Base-by-base conservation (phyloP, 2,888 invertebrate genomes). In the Dioctria linearis region DNA sequence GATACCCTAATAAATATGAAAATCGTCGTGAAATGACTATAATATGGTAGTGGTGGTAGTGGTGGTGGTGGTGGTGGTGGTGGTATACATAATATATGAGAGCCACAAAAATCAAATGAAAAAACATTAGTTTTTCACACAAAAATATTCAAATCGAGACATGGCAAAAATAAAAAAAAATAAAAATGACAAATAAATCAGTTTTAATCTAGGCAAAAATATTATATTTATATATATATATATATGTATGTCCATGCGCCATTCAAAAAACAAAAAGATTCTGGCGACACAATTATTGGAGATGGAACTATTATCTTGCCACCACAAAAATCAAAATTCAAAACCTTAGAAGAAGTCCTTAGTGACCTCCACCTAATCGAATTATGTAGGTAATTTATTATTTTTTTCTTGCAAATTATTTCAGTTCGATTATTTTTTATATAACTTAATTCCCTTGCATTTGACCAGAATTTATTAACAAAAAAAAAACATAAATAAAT, bases 261-360 rank as follows among this genome's bases (percentile, higher is more conserved):
- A 79, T 79, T 69, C 79, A 79, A 79, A 79, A 79, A 79, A 43
- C 79, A 79, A 79, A 79, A 79, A 46, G 5, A 54, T n/a, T 43
- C n/a, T 63, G 61, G 61, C 25, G 25, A 25, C 76, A 63, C 76
- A 76, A 3, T 61, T 42, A 43, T 25, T 25, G 25, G 25, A 25
- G 25, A 25, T 25, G 25, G 63, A 42, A 37, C 61, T 13, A 25
- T 46, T 13, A 0, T 42, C 11, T 25, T 69, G 13, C 13, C 13
- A 65, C n/a, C 59, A 69, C 69, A 73, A 73, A 73, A 73, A 73
- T 42, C 59, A 73, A 73, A 66, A 66, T n/a, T 9, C 25, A 42
- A 51, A 11, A 46, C 46, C n/a, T 25, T 42, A 49, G 40, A 11
- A 57, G 51, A 11, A 57, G 51, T 25, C 25, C 25, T 25, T 25